Percentiles rank a stretch among this genome's conserved stretches.
These are phyloP conservation scores for Musca domestica DNA, from an alignment of 1,140 invertebrate genomes.

Conservation along the genomic window DNA sequence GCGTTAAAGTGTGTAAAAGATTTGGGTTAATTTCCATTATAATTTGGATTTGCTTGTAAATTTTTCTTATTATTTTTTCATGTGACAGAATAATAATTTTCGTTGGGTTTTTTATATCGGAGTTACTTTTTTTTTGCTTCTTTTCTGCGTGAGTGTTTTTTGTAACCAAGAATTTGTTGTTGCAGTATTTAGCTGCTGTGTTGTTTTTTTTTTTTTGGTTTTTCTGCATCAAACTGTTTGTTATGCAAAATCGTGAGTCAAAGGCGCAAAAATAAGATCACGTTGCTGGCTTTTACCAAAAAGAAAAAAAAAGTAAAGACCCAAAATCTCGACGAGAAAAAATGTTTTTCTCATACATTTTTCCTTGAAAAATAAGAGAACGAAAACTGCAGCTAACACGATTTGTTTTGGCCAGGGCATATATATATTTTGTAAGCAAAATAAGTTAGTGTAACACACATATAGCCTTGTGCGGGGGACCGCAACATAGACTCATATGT, in stretches of 20 bases:
- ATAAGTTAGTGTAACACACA: constrained; percentile 52
- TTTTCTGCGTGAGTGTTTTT: background rate
- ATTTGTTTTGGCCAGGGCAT: constrained; percentile 34
- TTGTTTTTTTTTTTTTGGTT: background rate
- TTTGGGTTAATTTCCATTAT: constrained; percentile 9
- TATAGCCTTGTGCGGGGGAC: no score
- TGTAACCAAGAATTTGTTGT: background rate
- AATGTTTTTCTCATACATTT: constrained; percentile 14
- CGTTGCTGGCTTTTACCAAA: constrained; percentile 35
- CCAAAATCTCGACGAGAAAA: no score
- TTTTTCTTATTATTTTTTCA: constrained; percentile 8
- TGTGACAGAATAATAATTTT: background rate
- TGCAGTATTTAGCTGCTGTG: background rate
- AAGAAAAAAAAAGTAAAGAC: no score
- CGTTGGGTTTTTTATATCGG: constrained; percentile 1
- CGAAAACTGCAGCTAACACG: constrained; percentile 4
- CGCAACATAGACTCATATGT: no score
- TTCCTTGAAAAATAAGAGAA: background rate
- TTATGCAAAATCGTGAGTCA: constrained; percentile 42
- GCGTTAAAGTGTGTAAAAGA: background rate
- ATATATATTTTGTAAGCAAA: constrained; percentile 34
- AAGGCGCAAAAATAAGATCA: constrained; percentile 54
- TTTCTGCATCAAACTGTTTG: constrained; percentile 9
- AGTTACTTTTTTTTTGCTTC: background rate
- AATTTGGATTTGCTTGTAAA: background rate